Evolutionary conservation across 2,113 vertebrate species (phyloP).

Genomic region (Myiozetetes cayanensis): DNA sequence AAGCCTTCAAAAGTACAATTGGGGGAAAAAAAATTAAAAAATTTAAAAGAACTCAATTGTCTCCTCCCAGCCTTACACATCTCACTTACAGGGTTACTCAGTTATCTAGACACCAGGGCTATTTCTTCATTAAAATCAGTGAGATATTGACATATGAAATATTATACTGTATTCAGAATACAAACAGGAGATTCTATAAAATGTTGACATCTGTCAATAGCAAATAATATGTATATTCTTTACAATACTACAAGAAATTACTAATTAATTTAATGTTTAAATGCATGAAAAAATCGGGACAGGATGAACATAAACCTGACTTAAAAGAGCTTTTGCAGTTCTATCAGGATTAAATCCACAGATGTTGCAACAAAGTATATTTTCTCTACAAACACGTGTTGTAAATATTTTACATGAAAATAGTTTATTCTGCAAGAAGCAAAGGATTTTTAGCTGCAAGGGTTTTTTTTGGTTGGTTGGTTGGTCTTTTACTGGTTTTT

Average conservation of each 20-base stretch:
- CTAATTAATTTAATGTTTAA: background rate
- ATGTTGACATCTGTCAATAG: background rate
- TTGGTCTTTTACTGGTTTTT: background rate
- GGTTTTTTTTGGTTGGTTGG: too few species aligned
- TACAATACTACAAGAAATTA: background rate
- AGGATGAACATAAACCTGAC: background rate
- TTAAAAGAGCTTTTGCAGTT: background rate
- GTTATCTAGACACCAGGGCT: background rate
- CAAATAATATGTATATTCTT: background rate
- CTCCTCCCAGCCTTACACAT: background rate
- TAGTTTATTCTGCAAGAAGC: background rate
- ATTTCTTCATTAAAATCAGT: background rate
- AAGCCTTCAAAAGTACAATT: background rate
- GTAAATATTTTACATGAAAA: background rate
- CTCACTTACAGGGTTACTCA: background rate
- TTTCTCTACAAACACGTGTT: background rate
- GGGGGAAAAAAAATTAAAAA: rapidly evolving
- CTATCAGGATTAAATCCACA: background rate
- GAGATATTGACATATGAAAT: background rate
- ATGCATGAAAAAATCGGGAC: background rate
- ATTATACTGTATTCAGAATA: background rate
- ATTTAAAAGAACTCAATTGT: background rate
- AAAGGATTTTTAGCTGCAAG: background rate
- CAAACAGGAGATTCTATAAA: background rate
- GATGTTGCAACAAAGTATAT: background rate